Percentiles rank a stretch among this genome's conserved stretches.
These are phyloP conservation scores for Eupsittula cactorum DNA, from an alignment of 2,113 vertebrate species.

Conservation along the genomic window DNA sequence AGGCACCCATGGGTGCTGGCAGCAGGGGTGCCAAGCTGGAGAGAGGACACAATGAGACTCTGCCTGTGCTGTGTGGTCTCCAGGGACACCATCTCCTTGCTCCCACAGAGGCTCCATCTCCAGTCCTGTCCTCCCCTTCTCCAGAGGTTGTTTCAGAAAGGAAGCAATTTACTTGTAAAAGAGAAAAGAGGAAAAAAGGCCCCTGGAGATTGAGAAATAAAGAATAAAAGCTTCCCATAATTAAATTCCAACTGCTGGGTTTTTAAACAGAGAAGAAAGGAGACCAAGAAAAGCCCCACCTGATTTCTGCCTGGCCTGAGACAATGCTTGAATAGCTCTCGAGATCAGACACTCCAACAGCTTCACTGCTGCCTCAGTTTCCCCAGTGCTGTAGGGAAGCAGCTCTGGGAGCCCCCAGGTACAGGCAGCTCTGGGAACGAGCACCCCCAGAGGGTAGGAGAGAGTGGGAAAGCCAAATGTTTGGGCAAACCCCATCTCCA, in stretches of 20 bases:
- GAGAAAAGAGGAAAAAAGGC: not conserved
- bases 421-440: not conserved
- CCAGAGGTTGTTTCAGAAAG: not conserved
- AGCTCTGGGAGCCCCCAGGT: not conserved
- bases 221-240: not conserved
- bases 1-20: not conserved
- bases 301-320: not conserved
- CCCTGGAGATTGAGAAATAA: not conserved
- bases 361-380: not conserved
- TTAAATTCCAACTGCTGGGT: not conserved
- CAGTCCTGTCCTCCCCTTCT: not conserved
- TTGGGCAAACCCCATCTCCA: not conserved
- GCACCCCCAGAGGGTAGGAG: accelerated
- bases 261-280: not conserved
- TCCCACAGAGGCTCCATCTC: not conserved
- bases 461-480: not conserved
- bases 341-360: accelerated
- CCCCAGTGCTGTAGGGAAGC: not conserved
- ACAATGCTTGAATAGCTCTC: not conserved
- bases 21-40: not conserved
- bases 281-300: not conserved
- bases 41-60: not conserved
- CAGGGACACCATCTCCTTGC: not conserved
- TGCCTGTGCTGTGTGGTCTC: not conserved
- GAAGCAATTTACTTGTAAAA: not conserved